These are phyloP conservation scores for Xenopus borealis DNA, from an alignment of 2,113 vertebrate genomes.

Conservation along the genomic window DNA sequence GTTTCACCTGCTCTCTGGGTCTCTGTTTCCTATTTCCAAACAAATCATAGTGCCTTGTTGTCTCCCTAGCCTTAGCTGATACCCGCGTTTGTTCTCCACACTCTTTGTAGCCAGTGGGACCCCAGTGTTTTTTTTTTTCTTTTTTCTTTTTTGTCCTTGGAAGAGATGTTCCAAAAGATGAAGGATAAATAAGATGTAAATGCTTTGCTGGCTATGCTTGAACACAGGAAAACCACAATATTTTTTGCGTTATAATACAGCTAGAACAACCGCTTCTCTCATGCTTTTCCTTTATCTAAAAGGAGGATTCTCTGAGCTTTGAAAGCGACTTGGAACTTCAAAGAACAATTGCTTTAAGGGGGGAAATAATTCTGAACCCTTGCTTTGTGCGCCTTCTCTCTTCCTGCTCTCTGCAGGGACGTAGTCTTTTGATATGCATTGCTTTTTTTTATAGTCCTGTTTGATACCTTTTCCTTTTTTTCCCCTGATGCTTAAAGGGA, in stretches of 20 bases:
- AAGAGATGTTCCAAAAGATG: conserved; percentile 42
- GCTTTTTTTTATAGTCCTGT: neutral
- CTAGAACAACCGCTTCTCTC: conserved; percentile 56
- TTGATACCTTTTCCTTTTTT: neutral
- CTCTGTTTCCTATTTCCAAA: conserved; percentile 25
- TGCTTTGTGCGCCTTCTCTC: conserved; percentile 44
- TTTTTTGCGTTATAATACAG: conserved; percentile 56
- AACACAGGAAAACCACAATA: conserved; percentile 57
- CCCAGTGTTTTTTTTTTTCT: conserved; percentile 32
- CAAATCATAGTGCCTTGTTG: conserved; percentile 32
- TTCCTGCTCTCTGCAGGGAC: conserved; percentile 55
- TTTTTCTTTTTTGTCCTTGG: conserved; percentile 42
- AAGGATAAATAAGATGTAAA: conserved; percentile 54
- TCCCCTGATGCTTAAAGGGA: neutral
- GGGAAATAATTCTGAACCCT: conserved; percentile 42
- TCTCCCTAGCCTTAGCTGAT: neutral
- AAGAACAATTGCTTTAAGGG: conserved; percentile 48
- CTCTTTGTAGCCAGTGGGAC: conserved; percentile 54
- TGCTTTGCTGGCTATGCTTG: conserved; percentile 43
- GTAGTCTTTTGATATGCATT: conserved; percentile 43
- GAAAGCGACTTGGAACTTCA: conserved; percentile 55
- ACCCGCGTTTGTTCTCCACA: conserved; percentile 21
- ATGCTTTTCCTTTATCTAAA: conserved; percentile 39
- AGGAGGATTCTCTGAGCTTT: conserved; percentile 52
- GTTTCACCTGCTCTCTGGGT: conserved; percentile 22